Evolutionary conservation across 2,888 invertebrate species (phyloP), one percentile per base, ranked within the genome.

Genomic region (Mythimna ferrago): DNA sequence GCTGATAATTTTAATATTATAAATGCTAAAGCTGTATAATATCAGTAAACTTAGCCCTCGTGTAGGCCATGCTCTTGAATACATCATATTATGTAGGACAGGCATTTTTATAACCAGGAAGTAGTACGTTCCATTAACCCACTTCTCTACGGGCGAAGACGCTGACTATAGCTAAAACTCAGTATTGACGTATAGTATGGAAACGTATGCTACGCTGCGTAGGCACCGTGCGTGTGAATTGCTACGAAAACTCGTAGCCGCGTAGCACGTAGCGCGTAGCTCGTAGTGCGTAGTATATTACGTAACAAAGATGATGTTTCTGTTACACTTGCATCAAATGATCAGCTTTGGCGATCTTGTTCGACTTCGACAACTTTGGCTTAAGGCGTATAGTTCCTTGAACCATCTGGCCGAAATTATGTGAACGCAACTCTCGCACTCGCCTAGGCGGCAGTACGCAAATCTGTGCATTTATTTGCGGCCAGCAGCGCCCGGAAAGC

Each of bases 161-260:
- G 21, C 21, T 54, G 54, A 2, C 54, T 21, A 21, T 21, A 54
- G 54, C 1, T 21, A 10, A 10, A 21, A 21, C 11, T 21, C 54
- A 21, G 26, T 26, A 57, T 32, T 57, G 19, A 32, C 16, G 48
- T 48, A 38, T 14, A 44, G 11, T 44, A 44, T 14, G 2, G 9
- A 19, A 38, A 35, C 21, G 11, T 35, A 7, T 35, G 54, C 44
- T 74, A 61, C 53, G 48, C 64, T 35, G 14, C 63, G 21, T 44
- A 60, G 60, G 14, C 60, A 14, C 0, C 10, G 44, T 7, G 35
- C 57, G 6, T n/a, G 21, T 58, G 57, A 32, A 75, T 44, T 54
- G 73, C 57, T 78, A 66, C 66, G 73, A 53, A 38, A 56, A 41
- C 19, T 71, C 64, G 71, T 78, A 66, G 73, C 32, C 32, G 41